Evolutionary conservation across 2,113 vertebrate genomes (phyloP).

Genomic region (Oreotragus oreotragus): DNA sequence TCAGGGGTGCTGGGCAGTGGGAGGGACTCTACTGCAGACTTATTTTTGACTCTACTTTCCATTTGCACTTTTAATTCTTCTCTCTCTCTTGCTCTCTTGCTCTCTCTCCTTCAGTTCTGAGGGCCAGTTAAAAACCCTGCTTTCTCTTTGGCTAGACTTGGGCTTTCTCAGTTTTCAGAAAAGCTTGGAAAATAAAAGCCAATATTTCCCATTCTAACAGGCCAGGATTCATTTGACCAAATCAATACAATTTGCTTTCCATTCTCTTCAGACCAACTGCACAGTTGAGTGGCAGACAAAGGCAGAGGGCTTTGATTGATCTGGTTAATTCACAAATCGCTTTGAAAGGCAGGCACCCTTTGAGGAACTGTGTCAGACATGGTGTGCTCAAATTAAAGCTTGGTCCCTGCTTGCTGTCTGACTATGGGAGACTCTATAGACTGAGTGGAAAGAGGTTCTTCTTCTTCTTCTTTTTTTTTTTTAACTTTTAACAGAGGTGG

Average conservation of each 20-base stretch:
- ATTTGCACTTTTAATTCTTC: background rate
- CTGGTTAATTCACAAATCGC: background rate
- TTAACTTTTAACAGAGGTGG: background rate
- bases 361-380: background rate
- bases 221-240: background rate
- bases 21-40: background rate
- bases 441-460: background rate
- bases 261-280: background rate
- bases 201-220: background rate
- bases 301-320: background rate
- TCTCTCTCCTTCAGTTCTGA: background rate
- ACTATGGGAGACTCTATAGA: background rate
- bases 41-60: background rate
- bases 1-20: background rate
- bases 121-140: background rate
- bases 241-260: background rate
- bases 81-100: background rate
- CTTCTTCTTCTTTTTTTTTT: background rate
- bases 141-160: background rate
- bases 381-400: background rate
- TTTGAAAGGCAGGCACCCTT: background rate
- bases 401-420: background rate
- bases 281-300: background rate
- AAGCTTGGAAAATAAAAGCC: background rate
- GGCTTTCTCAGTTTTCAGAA: constrained; percentile 16